These are phyloP conservation scores for Scaptomyza reducta DNA, from an alignment of 2,888 invertebrate genomes.

Conservation along the genomic window DNA sequence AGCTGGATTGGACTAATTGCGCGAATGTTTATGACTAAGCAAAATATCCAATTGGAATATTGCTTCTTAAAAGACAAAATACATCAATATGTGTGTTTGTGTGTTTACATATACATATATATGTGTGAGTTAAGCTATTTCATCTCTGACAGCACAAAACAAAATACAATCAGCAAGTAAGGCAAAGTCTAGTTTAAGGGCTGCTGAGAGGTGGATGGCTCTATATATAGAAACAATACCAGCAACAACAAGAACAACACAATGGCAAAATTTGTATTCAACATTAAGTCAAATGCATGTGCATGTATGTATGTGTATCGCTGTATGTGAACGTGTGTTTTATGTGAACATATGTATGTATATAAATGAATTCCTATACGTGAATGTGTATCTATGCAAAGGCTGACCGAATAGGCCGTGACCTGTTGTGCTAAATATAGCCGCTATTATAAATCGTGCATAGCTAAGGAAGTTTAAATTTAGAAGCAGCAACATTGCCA, in stretches of 20 bases:
- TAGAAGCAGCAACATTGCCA: constrained; percentile 70
- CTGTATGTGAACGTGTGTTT: constrained; percentile 1
- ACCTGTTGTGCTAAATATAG: constrained; percentile 82
- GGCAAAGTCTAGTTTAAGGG: constrained; percentile 58
- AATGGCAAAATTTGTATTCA: constrained; percentile 27
- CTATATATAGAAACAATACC: constrained; percentile 51
- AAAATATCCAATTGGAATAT: constrained; percentile 64
- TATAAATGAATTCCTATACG: constrained; percentile 20
- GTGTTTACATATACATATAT: not conserved
- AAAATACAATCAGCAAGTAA: constrained; percentile 41
- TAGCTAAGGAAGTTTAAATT: constrained; percentile 77
- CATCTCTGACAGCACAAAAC: constrained; percentile 15
- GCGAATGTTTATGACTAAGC: constrained; percentile 70
- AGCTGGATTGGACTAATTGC: constrained; percentile 60
- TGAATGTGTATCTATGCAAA: constrained; percentile 41
- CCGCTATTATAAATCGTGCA: constrained; percentile 81
- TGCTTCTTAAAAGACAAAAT: constrained; percentile 29
- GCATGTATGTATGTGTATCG: constrained; percentile 10
- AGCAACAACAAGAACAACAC: constrained; percentile 29
- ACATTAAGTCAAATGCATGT: constrained; percentile 8
- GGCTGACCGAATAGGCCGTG: constrained; percentile 80
- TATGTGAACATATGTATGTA: constrained; percentile 1
- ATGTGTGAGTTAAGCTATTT: constrained; percentile 7
- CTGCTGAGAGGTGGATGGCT: constrained; percentile 34
- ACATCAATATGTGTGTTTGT: constrained; percentile 3